These are phyloP conservation scores for Wiebesia pumilae DNA, from an alignment of 1,140 invertebrate species.

Conservation along the genomic window DNA sequence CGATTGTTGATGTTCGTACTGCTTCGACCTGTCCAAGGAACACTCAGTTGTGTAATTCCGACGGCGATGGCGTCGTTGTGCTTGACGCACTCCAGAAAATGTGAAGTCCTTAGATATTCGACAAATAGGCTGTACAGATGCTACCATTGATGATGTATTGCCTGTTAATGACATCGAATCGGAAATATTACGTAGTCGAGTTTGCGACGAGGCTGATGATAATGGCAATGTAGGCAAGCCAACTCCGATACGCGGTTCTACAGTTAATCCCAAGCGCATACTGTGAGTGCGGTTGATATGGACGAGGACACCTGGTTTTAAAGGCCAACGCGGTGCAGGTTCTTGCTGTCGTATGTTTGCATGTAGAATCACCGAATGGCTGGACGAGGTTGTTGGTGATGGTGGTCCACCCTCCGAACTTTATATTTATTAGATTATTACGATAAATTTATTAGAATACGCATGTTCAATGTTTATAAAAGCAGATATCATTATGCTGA, in stretches of 20 bases:
- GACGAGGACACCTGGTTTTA: constrained; percentile 90
- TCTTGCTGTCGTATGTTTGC: constrained; percentile 65
- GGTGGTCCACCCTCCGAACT: constrained; percentile 71
- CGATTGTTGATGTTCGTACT: constrained; percentile 36
- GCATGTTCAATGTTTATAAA: background rate
- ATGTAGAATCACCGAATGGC: constrained; percentile 52
- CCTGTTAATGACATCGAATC: constrained; percentile 41
- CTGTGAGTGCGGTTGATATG: constrained; percentile 87
- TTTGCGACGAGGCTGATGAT: background rate
- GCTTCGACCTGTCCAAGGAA: constrained; percentile 43
- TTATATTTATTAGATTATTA: background rate
- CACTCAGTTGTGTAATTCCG: constrained; percentile 50
- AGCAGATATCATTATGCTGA: background rate
- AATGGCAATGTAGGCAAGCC: background rate
- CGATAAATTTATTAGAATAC: background rate
- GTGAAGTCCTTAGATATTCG: constrained; percentile 9
- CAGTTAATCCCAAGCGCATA: constrained; percentile 70
- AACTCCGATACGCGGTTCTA: constrained; percentile 56
- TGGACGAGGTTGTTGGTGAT: constrained; percentile 68
- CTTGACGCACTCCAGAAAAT: background rate
- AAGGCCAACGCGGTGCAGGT: constrained; percentile 87
- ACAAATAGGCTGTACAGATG: constrained; percentile 56
- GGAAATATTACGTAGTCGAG: constrained; percentile 43
- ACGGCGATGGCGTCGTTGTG: background rate
- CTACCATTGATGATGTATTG: constrained; percentile 37